A percentile compares a stretch with the other conserved stretches of the same genome.
Conservation (phyloP, 2,113 vertebrate species). For the Catagonus wagneri region DNA sequence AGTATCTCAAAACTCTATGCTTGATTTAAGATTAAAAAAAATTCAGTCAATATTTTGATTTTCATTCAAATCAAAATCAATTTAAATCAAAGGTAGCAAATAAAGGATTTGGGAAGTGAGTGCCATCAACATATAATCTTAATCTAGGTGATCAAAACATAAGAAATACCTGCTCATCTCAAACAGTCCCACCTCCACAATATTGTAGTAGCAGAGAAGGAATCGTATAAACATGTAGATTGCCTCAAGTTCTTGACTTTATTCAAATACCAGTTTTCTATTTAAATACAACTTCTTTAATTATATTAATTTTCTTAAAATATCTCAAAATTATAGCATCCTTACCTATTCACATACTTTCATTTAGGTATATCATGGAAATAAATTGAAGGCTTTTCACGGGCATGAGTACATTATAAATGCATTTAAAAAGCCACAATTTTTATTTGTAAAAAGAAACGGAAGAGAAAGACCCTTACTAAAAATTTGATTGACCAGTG, state of each 20-base stretch:
- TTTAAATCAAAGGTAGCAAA: slow-evolving; percentile 40
- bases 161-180: slow-evolving; percentile 26
- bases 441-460: slow-evolving; percentile 58
- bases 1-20: neutral
- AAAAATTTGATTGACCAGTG: slow-evolving; percentile 29
- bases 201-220: neutral
- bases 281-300: slow-evolving; percentile 32
- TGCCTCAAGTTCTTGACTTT: slow-evolving; percentile 46
- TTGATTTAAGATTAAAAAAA: neutral
- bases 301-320: slow-evolving; percentile 45
- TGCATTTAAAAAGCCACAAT: neutral
- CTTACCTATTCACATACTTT: slow-evolving; percentile 47
- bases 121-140: slow-evolving; percentile 22
- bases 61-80: slow-evolving; percentile 45
- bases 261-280: slow-evolving; percentile 44
- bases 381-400: slow-evolving; percentile 43
- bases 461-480: slow-evolving; percentile 21
- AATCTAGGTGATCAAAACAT: slow-evolving; percentile 39
- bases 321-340: slow-evolving; percentile 50
- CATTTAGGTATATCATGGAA: slow-evolving; percentile 56
- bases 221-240: slow-evolving; percentile 30
- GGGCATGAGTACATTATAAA: slow-evolving; percentile 35
- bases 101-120: slow-evolving; percentile 8
- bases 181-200: slow-evolving; percentile 23
- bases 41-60: too few relatives aligned